phyloP scores from a whole-genome alignment of 2,113 vertebrate genomes.

The Callorhinus ursinus region DNA sequence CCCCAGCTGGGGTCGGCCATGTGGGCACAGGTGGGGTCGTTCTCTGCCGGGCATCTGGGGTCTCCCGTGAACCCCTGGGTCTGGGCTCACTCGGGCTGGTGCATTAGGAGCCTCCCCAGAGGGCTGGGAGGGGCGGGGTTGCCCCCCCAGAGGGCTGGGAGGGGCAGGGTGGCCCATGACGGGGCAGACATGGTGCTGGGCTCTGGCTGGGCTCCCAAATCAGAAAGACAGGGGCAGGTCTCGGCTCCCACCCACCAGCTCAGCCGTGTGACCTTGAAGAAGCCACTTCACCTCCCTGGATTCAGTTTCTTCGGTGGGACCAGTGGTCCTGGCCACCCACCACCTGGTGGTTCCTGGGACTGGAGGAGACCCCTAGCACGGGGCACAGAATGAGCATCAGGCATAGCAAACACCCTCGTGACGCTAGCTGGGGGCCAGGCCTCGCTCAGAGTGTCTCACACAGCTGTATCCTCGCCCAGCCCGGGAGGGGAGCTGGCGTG shows the following conservation, averaged over 20 bases:
- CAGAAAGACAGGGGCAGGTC: too few species aligned
- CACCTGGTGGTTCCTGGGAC: fast-evolving
- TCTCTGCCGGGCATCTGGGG: not conserved
- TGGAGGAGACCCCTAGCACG: not conserved
- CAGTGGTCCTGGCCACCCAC: fast-evolving
- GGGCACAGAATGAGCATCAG: not conserved
- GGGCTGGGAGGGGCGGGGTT: not conserved
- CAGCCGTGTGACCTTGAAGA: not conserved
- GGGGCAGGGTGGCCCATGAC: fast-evolving
- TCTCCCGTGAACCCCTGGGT: not conserved
- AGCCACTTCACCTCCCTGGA: not conserved
- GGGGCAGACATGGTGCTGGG: not conserved
- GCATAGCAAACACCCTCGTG: fast-evolving
- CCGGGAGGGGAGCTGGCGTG: not conserved
- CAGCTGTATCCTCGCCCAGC: not conserved
- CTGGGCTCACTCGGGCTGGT: not conserved
- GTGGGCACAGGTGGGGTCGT: fast-evolving
- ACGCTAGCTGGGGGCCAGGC: not conserved
- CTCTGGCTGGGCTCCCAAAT: fast-evolving
- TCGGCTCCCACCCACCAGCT: not conserved
- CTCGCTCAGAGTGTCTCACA: fast-evolving
- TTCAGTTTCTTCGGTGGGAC: not conserved
- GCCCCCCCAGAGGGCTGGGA: not conserved
- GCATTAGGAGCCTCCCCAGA: not conserved
- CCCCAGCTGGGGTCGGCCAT: fast-evolving